Conservation (phyloP, 1,140 invertebrate species). For the Apis laboriosa region DNA sequence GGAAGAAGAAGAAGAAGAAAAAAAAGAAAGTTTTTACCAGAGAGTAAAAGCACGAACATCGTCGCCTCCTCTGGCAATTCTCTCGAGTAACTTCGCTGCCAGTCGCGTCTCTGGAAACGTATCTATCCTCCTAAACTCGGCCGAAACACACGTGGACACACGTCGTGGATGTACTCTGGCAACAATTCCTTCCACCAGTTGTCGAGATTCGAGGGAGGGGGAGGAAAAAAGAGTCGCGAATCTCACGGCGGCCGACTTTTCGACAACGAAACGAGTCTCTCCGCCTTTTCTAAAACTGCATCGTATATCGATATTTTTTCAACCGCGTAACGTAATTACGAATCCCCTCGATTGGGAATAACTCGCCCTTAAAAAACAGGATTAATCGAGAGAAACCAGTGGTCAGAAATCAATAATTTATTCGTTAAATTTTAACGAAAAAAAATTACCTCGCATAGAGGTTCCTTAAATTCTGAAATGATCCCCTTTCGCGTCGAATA, state of each 20-base stretch:
- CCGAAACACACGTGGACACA: constrained; percentile 36
- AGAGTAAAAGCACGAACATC: constrained; percentile 62
- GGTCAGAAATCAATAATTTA: too few relatives aligned
- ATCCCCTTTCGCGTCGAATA: too few relatives aligned
- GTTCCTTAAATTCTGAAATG: too few relatives aligned
- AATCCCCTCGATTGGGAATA: too few relatives aligned
- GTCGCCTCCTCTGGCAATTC: constrained; percentile 64
- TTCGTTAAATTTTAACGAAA: too few relatives aligned
- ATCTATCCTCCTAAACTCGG: constrained; percentile 75
- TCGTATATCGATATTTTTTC: neutral
- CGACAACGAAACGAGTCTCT: constrained; percentile 24
- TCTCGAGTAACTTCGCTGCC: constrained; percentile 71
- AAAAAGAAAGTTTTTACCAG: constrained; percentile 60
- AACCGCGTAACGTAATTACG: too few relatives aligned
- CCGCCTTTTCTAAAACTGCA: constrained; percentile 33
- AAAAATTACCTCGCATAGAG: too few relatives aligned
- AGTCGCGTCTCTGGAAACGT: constrained; percentile 71
- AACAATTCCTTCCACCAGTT: constrained; percentile 30
- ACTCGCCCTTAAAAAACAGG: too few relatives aligned
- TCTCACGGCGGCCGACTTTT: constrained; percentile 54
- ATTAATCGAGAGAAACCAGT: too few relatives aligned
- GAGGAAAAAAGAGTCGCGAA: constrained; percentile 59
- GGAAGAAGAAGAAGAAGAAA: neutral
- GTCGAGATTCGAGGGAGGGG: constrained; percentile 59
- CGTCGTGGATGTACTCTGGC: constrained; percentile 55